phyloP scores from a whole-genome alignment of 1,140 invertebrate species.

The Mamestra configurata region DNA sequence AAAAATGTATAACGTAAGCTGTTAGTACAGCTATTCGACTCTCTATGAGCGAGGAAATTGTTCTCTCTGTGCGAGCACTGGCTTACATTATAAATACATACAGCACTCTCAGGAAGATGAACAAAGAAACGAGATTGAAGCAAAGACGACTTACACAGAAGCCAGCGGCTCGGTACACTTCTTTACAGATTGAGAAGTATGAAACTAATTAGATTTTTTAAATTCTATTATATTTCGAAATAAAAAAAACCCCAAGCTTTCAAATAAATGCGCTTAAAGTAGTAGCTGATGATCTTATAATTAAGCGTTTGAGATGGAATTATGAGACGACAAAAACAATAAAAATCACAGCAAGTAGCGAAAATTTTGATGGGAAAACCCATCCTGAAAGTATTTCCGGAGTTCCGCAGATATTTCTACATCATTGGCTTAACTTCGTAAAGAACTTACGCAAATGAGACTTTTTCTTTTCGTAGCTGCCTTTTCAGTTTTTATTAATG shows the following conservation, averaged over 20 bases:
- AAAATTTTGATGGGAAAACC: too few relatives aligned
- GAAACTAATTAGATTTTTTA: too few relatives aligned
- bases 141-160: not conserved
- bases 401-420: too few relatives aligned
- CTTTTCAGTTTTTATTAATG: conserved; percentile 5
- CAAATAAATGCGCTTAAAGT: too few relatives aligned
- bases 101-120: not conserved
- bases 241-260: too few relatives aligned
- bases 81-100: not conserved
- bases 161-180: not conserved
- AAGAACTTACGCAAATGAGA: conserved; percentile 1
- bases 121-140: not conserved
- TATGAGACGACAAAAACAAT: too few relatives aligned
- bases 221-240: too few relatives aligned
- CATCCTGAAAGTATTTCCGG: not conserved
- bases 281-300: too few relatives aligned
- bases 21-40: not conserved
- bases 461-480: not conserved
- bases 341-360: not conserved
- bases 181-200: not conserved
- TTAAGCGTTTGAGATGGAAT: too few relatives aligned
- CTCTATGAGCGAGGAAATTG: not conserved
- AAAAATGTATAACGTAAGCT: not conserved
- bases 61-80: not conserved
- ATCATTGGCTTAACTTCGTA: conserved; percentile 6